Evolutionary conservation across 1,140 invertebrate genomes (phyloP).

Genomic region (Drosophila malerkotliana): DNA sequence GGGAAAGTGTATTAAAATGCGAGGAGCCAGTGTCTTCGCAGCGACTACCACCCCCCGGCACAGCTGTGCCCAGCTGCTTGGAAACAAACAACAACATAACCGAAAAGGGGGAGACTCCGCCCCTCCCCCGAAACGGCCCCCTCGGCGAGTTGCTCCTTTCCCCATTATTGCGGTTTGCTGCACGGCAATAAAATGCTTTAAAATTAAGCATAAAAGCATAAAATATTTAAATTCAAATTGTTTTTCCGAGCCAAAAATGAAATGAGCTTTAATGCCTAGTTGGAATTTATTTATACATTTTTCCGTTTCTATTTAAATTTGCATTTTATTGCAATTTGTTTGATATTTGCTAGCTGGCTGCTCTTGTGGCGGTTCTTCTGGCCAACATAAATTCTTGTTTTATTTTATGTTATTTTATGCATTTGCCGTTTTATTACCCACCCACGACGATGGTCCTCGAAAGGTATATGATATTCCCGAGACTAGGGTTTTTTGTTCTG

Average conservation of each 20-base stretch:
- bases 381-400: constrained; percentile 73
- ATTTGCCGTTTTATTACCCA: constrained; percentile 78
- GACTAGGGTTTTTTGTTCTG: constrained; percentile 31
- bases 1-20: constrained; percentile 79
- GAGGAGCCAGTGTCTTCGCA: constrained; percentile 47
- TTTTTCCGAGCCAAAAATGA: constrained; percentile 15
- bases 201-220: constrained; percentile 74
- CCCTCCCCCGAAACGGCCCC: constrained; percentile 14
- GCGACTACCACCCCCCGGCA: constrained; percentile 6
- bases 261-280: constrained; percentile 60
- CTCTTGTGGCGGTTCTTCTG: background rate
- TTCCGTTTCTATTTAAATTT: constrained; percentile 63
- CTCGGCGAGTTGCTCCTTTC: constrained; percentile 32
- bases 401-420: constrained; percentile 81
- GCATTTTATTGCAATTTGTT: constrained; percentile 80
- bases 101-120: background rate
- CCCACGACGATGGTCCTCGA: constrained; percentile 28
- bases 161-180: constrained; percentile 22
- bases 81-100: constrained; percentile 59
- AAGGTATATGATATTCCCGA: constrained; percentile 28
- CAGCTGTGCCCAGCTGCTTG: constrained; percentile 77
- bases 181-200: constrained; percentile 40
- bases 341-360: constrained; percentile 55
- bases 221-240: constrained; percentile 72
- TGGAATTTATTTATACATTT: constrained; percentile 39